Percentiles rank a stretch among this genome's conserved stretches.
These are phyloP conservation scores for Patiria pectinifera DNA, from an alignment of 53 echinoderm and acorn worm genomes.

Conservation along the genomic window DNA sequence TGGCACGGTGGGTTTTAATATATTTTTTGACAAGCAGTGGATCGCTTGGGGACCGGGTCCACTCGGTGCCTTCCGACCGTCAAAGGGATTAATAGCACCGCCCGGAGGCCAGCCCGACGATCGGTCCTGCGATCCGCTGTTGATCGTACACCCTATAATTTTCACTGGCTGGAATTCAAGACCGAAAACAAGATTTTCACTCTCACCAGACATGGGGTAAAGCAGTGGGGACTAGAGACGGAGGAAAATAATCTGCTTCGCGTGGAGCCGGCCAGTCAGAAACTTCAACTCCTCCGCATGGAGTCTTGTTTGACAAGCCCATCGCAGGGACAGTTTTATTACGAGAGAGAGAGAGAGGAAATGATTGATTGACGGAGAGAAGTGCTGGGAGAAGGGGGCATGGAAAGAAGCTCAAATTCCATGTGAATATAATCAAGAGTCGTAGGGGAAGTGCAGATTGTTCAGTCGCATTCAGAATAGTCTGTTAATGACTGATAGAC, in stretches of 20 bases:
- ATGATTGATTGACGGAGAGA: slow-evolving; percentile 17
- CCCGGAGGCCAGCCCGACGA: slow-evolving; percentile 20
- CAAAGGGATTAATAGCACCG: slow-evolving; percentile 48
- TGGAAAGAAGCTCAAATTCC: not conserved
- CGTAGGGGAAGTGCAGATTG: too few species aligned
- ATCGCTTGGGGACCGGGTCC: slow-evolving; percentile 1
- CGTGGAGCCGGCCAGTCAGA: slow-evolving; percentile 30
- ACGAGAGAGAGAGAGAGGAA: not conserved
- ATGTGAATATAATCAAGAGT: not conserved
- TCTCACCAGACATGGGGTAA: not conserved
- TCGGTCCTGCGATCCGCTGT: slow-evolving; percentile 14
- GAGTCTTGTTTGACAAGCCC: not conserved
- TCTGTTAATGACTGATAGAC: too few species aligned
- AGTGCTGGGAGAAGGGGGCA: not conserved
- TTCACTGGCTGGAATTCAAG: slow-evolving; percentile 9
- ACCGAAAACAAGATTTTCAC: not conserved
- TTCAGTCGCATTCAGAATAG: too few species aligned
- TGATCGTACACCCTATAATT: not conserved
- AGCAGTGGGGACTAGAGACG: not conserved
- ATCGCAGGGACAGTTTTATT: too few species aligned
- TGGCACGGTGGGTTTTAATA: not conserved
- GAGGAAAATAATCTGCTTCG: slow-evolving; percentile 23
- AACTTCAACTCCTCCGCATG: slow-evolving; percentile 1
- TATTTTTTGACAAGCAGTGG: slow-evolving; percentile 14
- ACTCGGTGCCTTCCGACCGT: slow-evolving; percentile 25